Evolutionary conservation across 2,888 invertebrate species (phyloP).

Genomic region (Phyllotreta cruciferae): DNA sequence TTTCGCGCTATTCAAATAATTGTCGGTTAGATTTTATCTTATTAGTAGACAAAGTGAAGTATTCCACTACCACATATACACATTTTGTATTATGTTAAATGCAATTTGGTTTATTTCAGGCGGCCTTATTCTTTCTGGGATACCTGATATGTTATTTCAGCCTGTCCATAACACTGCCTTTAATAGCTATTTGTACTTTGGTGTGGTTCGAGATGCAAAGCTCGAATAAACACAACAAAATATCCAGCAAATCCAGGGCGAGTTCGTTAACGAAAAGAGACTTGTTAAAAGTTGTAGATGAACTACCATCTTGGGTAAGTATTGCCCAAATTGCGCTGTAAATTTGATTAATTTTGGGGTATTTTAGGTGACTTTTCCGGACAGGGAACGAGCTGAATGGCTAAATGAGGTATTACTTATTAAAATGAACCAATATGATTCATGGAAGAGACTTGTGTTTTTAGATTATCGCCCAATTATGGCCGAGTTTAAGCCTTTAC

Average conservation of each 20-base stretch:
- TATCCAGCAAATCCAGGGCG: slow-evolving; percentile 45
- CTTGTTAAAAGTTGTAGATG: slow-evolving; percentile 47
- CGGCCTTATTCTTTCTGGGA: slow-evolving; percentile 45
- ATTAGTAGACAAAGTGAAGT: neutral
- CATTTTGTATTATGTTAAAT: neutral
- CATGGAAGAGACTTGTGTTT: slow-evolving; percentile 24
- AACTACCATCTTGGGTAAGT: slow-evolving; percentile 52
- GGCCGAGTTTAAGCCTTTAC: slow-evolving; percentile 50
- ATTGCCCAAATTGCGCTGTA: neutral
- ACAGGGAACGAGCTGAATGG: slow-evolving; percentile 54
- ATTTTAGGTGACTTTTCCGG: slow-evolving; percentile 51
- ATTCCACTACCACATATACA: neutral
- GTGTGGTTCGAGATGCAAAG: slow-evolving; percentile 47
- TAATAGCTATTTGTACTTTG: slow-evolving; percentile 43
- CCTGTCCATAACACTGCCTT: slow-evolving; percentile 44
- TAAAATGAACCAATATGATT: neutral
- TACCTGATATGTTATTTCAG: slow-evolving; percentile 47
- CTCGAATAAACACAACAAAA: slow-evolving; percentile 43
- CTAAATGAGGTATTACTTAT: slow-evolving; percentile 53
- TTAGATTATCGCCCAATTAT: slow-evolving; percentile 50
- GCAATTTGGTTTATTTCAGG: slow-evolving; percentile 37
- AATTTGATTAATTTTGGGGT: slow-evolving; percentile 14
- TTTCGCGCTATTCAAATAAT: neutral
- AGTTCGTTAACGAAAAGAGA: slow-evolving; percentile 47
- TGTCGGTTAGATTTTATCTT: neutral